A percentile compares a stretch with the other conserved stretches of the same genome.
Evolutionary conservation across 2,113 vertebrate species (phyloP).

Genomic region (Donacobius atricapilla): DNA sequence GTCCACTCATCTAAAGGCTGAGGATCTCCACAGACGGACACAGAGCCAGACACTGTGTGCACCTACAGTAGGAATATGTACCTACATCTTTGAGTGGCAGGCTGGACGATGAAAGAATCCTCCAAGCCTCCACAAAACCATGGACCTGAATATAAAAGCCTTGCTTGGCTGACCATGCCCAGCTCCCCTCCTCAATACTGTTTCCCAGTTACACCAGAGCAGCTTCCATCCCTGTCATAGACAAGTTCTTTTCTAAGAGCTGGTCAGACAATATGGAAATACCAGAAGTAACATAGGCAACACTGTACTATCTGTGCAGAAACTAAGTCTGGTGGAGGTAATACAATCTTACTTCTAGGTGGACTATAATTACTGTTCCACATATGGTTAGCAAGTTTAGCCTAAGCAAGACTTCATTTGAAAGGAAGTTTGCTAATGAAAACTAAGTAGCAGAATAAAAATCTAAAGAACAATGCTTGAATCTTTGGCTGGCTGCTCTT

Average conservation of each 20-base stretch:
- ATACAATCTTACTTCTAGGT: background rate
- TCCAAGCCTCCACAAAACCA: background rate
- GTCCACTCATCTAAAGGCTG: background rate
- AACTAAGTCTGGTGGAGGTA: background rate
- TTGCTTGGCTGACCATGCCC: background rate
- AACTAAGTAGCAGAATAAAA: background rate
- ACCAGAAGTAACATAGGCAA: accelerated
- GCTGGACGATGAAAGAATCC: background rate
- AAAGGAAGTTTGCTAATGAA: background rate
- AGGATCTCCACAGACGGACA: background rate
- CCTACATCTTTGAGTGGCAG: background rate
- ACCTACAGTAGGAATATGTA: background rate
- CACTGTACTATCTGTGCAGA: background rate
- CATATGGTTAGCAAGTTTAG: background rate
- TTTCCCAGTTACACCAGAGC: background rate
- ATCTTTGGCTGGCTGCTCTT: background rate
- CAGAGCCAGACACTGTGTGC: background rate
- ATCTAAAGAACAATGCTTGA: background rate
- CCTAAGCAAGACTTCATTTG: background rate
- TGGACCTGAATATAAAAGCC: background rate
- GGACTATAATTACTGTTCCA: background rate
- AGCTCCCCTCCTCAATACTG: background rate
- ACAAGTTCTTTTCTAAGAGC: background rate
- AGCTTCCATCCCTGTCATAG: background rate
- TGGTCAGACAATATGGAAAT: background rate